Evolutionary conservation across 2,888 invertebrate genomes (phyloP).

Genomic region (Brassicogethes aeneus): DNA sequence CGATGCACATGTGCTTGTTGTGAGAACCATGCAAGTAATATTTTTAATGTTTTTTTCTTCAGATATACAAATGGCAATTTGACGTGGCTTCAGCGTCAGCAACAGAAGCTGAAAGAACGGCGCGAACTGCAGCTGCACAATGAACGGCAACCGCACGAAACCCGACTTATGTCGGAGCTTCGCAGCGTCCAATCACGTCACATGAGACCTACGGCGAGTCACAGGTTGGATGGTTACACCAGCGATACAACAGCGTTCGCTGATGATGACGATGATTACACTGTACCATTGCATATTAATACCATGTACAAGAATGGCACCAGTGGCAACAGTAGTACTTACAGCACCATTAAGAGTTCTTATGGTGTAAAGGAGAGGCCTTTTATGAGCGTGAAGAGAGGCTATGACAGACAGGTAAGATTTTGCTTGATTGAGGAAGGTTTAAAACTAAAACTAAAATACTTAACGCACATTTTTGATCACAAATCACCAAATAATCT

Average conservation of each 20-base stretch:
- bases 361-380: constrained; percentile 47
- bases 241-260: constrained; percentile 72
- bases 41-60: no score
- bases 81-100: constrained; percentile 77
- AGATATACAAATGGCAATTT: constrained; percentile 38
- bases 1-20: no score
- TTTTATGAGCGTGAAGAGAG: constrained; percentile 53
- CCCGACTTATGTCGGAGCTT: constrained; percentile 50
- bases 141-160: constrained; percentile 63
- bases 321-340: constrained; percentile 19
- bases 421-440: no score
- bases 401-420: no score
- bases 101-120: constrained; percentile 69
- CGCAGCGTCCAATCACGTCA: constrained; percentile 43
- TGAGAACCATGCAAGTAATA: no score
- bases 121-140: constrained; percentile 65
- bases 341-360: constrained; percentile 22
- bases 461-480: not conserved
- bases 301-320: constrained; percentile 37
- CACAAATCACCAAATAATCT: constrained; percentile 8
- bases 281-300: constrained; percentile 61
- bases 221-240: constrained; percentile 63
- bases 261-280: constrained; percentile 66
- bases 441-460: no score
- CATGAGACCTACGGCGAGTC: constrained; percentile 40